Evolutionary conservation across 2,888 invertebrate genomes (phyloP), one percentile per base, ranked within the genome.

Genomic region (Dexiosoma caninum): DNA sequence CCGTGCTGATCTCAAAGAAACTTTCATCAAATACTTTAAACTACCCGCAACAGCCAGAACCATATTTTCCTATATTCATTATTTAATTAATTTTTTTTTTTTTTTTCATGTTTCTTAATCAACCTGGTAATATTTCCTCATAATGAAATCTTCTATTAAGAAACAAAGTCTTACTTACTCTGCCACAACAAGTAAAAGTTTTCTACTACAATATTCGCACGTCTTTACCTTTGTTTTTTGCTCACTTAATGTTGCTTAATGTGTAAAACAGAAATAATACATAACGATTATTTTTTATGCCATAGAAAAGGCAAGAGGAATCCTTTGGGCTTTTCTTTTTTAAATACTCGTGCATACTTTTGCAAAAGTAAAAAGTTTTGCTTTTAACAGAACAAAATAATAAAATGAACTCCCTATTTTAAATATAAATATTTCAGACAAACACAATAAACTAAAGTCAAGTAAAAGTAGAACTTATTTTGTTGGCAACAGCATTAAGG

Each of bases 401-500:
- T 30, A 35, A 74, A 67, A 74, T 62, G 32, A 53, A 69, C 66
- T 60, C 53, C 66, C 30, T 66, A 23, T 60, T 74, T 67, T 27
- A 55, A 67, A 74, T 67, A 75, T n/a, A n/a, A n/a, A n/a, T 67
- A 44, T 69, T 64, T 46, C 60, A 67, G 55, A 79, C 55, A 46
- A 79, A 75, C 66, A 75, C 66, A 74, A 74, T 62, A 37, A 51
- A 69, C 35, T 49, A 75, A 57, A 72, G 53, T 69, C 75, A 75
- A 79, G 53, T 69, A 79, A 75, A 79, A 75, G 69, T 69, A 62
- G 46, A 79, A 75, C 62, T 78, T 51, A 78, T 57, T 78, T 78
- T 51, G 30, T 9, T 70, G 46, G 70, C 10, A 70, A 12, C 57
- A 77, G 19, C 42, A 66, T 62, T 21, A 66, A 53, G 71, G 60